A percentile compares a stretch with the other conserved stretches of the same genome.
These are phyloP conservation scores for Trichacis sp. DNA, from an alignment of 2,888 invertebrate genomes.

Conservation along the genomic window DNA sequence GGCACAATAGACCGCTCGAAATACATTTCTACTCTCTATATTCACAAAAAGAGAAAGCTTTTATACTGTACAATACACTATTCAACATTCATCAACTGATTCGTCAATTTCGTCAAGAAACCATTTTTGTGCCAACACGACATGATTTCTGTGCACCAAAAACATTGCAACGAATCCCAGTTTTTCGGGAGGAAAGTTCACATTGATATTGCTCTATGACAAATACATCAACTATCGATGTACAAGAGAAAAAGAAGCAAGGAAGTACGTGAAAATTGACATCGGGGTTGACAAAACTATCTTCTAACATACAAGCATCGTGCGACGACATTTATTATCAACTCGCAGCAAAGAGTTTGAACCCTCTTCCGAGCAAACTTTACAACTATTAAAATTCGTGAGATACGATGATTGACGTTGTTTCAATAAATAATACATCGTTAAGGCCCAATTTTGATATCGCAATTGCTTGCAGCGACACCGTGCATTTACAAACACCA, in stretches of 20 bases:
- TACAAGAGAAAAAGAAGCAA: background rate
- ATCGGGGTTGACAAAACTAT: conserved; percentile 7
- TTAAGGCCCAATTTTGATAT: conserved; percentile 41
- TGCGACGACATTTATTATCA: conserved; percentile 18
- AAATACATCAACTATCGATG: background rate
- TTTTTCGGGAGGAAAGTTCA: background rate
- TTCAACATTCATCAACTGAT: conserved; percentile 20
- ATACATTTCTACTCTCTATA: background rate
- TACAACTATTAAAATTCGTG: background rate
- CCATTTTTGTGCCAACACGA: background rate
- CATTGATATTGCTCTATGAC: too few species aligned
- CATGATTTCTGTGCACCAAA: background rate
- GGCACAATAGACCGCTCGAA: too few species aligned
- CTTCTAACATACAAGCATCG: conserved; percentile 20
- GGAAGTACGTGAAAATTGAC: background rate
- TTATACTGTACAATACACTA: background rate
- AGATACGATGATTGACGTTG: conserved; percentile 3
- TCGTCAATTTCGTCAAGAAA: conserved; percentile 18
- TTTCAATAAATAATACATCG: conserved; percentile 14
- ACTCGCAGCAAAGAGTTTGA: conserved; percentile 5
- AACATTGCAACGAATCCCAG: conserved; percentile 2
- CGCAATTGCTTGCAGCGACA: conserved; percentile 11
- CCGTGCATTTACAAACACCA: too few species aligned
- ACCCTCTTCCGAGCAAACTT: conserved; percentile 10
- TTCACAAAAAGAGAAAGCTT: background rate